Evolutionary conservation across 1,140 invertebrate genomes (phyloP).

Genomic region (Dinothrombium tinctorium): DNA sequence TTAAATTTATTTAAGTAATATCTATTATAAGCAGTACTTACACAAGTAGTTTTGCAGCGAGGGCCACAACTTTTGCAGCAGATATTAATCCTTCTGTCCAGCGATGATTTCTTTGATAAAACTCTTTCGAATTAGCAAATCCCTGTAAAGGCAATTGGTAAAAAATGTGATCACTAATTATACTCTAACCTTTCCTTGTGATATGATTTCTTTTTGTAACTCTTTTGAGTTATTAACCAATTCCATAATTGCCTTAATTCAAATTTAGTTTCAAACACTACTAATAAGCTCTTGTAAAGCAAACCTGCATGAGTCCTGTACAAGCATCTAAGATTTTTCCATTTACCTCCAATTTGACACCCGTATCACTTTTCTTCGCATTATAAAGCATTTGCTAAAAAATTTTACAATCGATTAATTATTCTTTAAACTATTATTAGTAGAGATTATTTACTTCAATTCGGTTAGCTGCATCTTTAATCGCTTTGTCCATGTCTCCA

Average conservation of each 20-base stretch:
- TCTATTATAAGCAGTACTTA: neutral
- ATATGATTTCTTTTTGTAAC: conserved; percentile 77
- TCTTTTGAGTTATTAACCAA: conserved; percentile 65
- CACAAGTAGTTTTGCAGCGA: conserved; percentile 73
- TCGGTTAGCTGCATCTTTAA: conserved; percentile 27
- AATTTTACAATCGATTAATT: conserved; percentile 7
- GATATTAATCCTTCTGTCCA: conserved; percentile 72
- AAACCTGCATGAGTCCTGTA: conserved; percentile 62
- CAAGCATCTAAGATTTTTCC: conserved; percentile 90
- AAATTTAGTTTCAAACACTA: neutral
- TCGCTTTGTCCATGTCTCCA: conserved; percentile 46
- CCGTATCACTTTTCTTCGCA: conserved; percentile 61
- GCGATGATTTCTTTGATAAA: conserved; percentile 92
- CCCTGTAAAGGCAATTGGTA: conserved; percentile 26
- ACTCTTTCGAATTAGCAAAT: conserved; percentile 52
- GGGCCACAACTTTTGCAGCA: conserved; percentile 86
- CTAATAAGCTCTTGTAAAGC: neutral
- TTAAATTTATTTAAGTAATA: neutral
- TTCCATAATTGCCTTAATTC: conserved; percentile 41
- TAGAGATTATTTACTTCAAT: conserved; percentile 22
- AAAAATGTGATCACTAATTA: conserved; percentile 3
- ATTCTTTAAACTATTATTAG: neutral
- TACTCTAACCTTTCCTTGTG: conserved; percentile 42
- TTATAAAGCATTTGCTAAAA: conserved; percentile 54
- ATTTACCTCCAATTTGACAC: conserved; percentile 87